Conservation (phyloP, 2,113 vertebrate genomes). For the Mobula birostris region DNA sequence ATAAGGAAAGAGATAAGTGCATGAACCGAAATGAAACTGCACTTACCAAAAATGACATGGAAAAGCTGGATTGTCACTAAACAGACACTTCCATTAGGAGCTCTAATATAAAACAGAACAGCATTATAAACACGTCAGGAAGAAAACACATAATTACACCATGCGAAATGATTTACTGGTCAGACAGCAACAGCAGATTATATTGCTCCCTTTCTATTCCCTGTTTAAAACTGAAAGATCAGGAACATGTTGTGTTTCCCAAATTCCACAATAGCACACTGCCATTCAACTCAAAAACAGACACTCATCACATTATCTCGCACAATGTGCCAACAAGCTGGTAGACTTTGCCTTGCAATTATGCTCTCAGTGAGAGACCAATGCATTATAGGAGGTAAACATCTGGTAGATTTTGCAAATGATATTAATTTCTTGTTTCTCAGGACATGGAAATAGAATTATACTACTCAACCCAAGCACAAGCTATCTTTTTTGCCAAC, state of each 20-base stretch:
- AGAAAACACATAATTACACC: too few species aligned
- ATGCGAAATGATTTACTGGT: background rate
- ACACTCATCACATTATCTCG: background rate
- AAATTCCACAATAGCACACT: background rate
- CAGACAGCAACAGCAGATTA: background rate
- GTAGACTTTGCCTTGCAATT: background rate
- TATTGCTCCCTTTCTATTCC: background rate
- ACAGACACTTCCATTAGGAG: slow-evolving; percentile 27
- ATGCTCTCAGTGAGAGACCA: background rate
- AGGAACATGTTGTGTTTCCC: background rate
- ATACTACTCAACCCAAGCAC: background rate
- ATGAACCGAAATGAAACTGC: background rate
- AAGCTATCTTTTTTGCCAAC: background rate
- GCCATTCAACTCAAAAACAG: background rate
- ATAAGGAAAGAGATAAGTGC: too few species aligned
- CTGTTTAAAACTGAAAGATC: background rate
- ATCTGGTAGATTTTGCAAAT: background rate
- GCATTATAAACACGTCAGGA: background rate
- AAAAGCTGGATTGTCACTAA: slow-evolving; percentile 30
- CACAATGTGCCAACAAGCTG: background rate
- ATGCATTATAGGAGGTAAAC: background rate
- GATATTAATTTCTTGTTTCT: background rate
- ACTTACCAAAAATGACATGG: slow-evolving; percentile 38
- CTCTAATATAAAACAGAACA: slow-evolving; percentile 2
- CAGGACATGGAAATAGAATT: background rate